Base-by-base conservation (phyloP, 2,888 invertebrate species). In the Cephalotes varians region DNA sequence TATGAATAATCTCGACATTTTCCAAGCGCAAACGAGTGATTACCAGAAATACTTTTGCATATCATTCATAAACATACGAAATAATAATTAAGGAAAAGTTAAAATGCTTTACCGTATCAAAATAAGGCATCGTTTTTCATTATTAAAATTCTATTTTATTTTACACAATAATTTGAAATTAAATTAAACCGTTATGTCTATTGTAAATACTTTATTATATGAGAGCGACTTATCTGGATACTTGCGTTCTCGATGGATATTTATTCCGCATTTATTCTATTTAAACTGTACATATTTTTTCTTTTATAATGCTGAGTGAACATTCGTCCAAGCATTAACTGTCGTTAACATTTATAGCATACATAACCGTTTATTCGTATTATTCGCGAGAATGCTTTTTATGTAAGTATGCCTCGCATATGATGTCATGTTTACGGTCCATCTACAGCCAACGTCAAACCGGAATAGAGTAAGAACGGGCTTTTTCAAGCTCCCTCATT, bases 1-100 rank as follows among this genome's bases (percentile, higher is more conserved):
- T 56, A 56, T 69, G 69, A 69, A 56, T 58, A 56, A 79, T 44
- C 71, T 56, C 44, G 34, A 56, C 71, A 56, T 71, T 69, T 56
- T 71, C 44, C 71, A 34, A 58, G 44, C 56, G 21, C n/a, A 44
- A 56, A 58, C 71, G 9, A 69, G 44, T 31, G 56, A 71, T 58
- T 65, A n/a, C 28, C 12, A 40, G 28, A 65, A 51, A 76, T 76
- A 54, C 15, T 47, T 58, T 71, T 58, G 3, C 56, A 37, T 12
- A 44, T 4, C 5, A 21, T 6, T 44, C 21, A 25, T 18, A 51
- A 44, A 5, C 10, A 18, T 6, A 18, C 12, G 2, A 25, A 71
- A 71, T 15, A 18, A 71, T 71, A 62, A 74, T 74, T 64, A 64
- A 49, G 44, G 49, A 12, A 28, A 74, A 47, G 34, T 21, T 21